phyloP scores from a whole-genome alignment of 2,797 vertebrate species.

The Trachops cirrhosus region DNA sequence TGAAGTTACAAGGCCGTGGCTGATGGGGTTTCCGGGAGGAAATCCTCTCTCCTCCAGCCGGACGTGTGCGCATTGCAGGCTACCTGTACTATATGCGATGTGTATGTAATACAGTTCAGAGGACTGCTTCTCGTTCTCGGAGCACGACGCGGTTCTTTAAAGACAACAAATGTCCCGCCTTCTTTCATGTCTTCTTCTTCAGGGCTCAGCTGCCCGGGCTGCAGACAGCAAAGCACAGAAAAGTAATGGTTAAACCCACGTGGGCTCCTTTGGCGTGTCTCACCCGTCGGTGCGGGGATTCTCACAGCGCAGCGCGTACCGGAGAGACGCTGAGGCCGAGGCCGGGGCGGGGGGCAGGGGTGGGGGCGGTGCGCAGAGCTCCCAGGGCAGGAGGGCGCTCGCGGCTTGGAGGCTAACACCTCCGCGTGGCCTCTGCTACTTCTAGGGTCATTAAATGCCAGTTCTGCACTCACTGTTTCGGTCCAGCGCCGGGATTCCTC shows the following conservation, averaged over 20 bases:
- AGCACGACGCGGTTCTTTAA: not conserved
- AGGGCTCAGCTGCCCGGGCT: not conserved
- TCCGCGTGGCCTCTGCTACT: not conserved
- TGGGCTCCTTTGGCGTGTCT: not conserved
- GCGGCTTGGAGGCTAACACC: not conserved
- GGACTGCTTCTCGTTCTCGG: not conserved
- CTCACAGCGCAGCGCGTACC: not conserved
- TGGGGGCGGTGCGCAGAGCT: not conserved
- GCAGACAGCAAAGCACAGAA: not conserved
- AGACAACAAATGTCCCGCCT: not conserved
- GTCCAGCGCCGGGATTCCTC: not conserved
- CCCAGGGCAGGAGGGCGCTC: not conserved
- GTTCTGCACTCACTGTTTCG: not conserved
- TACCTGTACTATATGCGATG: not conserved
- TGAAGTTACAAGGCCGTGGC: not conserved
- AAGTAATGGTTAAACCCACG: not conserved
- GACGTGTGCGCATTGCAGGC: accelerated
- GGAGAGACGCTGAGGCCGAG: not conserved
- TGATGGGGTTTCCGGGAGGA: not conserved
- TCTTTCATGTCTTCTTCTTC: not conserved
- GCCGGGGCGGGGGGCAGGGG: no score
- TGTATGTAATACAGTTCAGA: not conserved
- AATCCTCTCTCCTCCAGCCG: not conserved
- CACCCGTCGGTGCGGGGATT: not conserved
- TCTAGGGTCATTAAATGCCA: not conserved